These are phyloP conservation scores for Micromys minutus DNA, from an alignment of 2,113 vertebrate genomes.

Conservation along the genomic window DNA sequence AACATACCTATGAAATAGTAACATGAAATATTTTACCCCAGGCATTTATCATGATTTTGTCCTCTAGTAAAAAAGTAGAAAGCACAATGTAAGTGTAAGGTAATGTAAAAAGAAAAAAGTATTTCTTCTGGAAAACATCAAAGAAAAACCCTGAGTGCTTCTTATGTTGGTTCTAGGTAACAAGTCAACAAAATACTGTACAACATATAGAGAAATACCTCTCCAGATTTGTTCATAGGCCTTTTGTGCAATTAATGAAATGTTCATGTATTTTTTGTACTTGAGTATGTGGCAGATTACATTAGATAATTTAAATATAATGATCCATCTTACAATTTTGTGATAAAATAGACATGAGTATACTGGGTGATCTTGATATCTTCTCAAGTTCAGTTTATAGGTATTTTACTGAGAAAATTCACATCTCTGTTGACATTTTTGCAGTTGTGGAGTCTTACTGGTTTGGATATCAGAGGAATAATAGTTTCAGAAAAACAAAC, in stretches of 20 bases:
- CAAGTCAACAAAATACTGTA: neutral
- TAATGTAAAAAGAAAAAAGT: no score
- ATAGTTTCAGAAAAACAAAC: neutral
- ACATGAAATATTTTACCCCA: neutral
- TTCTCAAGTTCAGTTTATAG: neutral
- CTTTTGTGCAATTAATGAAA: neutral
- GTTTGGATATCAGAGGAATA: neutral
- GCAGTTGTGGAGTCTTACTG: neutral
- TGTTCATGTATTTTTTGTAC: neutral
- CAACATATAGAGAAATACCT: neutral
- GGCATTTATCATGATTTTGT: neutral
- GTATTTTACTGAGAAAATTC: neutral
- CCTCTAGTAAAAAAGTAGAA: neutral
- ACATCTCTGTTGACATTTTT: neutral
- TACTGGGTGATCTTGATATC: neutral
- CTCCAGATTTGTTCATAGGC: neutral
- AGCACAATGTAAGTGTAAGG: neutral
- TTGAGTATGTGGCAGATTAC: neutral
- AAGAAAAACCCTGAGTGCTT: neutral
- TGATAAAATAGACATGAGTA: neutral
- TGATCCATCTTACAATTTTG: neutral
- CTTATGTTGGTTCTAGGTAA: neutral
- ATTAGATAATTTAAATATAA: neutral
- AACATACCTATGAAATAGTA: neutral
- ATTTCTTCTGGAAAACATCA: slow-evolving; percentile 5